A percentile compares a stretch with the other conserved stretches of the same genome.
phyloP scores from a whole-genome alignment of 2,888 invertebrate species.

The Blomia tropicalis region DNA sequence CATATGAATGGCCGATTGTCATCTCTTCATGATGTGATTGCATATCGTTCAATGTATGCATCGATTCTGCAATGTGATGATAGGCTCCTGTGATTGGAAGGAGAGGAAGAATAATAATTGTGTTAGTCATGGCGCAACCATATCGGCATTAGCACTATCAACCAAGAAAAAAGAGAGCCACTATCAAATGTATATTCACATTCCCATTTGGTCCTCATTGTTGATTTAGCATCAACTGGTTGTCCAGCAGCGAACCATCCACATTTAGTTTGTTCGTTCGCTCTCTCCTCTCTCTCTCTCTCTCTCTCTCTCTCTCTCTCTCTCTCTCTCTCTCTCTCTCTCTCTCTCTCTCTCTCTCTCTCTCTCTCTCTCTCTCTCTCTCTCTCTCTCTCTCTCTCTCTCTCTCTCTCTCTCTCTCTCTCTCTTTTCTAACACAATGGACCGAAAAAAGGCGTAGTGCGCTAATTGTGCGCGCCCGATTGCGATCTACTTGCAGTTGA shows the following conservation, averaged over 20 bases:
- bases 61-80: constrained; percentile 30
- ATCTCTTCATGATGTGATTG: constrained; percentile 29
- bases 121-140: not conserved
- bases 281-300: too few relatives aligned
- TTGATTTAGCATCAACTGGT: constrained; percentile 11
- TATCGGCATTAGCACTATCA: not conserved
- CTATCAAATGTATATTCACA: not conserved
- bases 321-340: too few relatives aligned
- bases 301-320: too few relatives aligned
- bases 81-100: constrained; percentile 28
- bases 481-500: not conserved
- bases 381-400: too few relatives aligned
- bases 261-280: too few relatives aligned
- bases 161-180: not conserved
- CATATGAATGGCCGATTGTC: constrained; percentile 27
- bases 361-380: too few relatives aligned
- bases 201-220: too few relatives aligned
- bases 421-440: too few relatives aligned
- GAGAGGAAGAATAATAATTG: too few relatives aligned
- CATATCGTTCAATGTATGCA: constrained; percentile 30
- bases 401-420: too few relatives aligned
- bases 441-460: constrained; percentile 13
- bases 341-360: too few relatives aligned
- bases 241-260: too few relatives aligned
- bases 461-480: not conserved